phyloP scores from a whole-genome alignment of 2,797 vertebrate species.

The Poecilia velifera region DNA sequence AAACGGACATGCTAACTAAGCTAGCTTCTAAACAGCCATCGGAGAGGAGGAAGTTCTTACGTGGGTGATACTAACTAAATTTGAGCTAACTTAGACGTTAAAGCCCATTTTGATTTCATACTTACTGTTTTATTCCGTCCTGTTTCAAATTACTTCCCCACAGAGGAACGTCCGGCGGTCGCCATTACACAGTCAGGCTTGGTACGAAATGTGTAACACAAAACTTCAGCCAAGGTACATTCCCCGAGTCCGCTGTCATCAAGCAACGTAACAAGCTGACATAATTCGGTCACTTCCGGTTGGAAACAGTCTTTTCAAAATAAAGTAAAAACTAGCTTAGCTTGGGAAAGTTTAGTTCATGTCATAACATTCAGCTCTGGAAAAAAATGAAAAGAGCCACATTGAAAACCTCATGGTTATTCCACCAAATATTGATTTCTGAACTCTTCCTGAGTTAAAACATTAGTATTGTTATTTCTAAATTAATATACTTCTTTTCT shows the following conservation, averaged over 20 bases:
- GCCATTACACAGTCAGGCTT: conserved; percentile 21
- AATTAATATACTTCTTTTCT: too few relatives aligned
- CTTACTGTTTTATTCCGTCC: conserved; percentile 29
- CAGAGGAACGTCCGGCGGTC: neutral
- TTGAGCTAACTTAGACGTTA: neutral
- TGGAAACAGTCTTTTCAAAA: conserved; percentile 15
- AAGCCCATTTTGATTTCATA: neutral
- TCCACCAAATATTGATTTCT: too few relatives aligned
- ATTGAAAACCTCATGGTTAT: too few relatives aligned
- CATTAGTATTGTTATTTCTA: too few relatives aligned
- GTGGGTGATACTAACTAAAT: conserved; percentile 14
- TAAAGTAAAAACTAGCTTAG: conserved; percentile 24
- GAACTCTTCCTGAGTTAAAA: too few relatives aligned
- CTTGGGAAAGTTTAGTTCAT: too few relatives aligned
- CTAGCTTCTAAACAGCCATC: conserved; percentile 58
- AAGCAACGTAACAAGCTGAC: conserved; percentile 9
- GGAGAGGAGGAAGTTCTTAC: conserved; percentile 64
- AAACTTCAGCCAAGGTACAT: conserved; percentile 62
- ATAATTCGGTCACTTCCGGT: conserved; percentile 25
- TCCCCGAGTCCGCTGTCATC: conserved; percentile 39
- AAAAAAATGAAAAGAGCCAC: too few relatives aligned
- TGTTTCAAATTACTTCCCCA: conserved; percentile 14
- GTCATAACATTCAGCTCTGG: too few relatives aligned
- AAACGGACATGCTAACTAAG: conserved; percentile 55
- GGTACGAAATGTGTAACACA: conserved; percentile 30